Conservation (phyloP, 2,113 vertebrate genomes). For the Glaucomys volans region DNA sequence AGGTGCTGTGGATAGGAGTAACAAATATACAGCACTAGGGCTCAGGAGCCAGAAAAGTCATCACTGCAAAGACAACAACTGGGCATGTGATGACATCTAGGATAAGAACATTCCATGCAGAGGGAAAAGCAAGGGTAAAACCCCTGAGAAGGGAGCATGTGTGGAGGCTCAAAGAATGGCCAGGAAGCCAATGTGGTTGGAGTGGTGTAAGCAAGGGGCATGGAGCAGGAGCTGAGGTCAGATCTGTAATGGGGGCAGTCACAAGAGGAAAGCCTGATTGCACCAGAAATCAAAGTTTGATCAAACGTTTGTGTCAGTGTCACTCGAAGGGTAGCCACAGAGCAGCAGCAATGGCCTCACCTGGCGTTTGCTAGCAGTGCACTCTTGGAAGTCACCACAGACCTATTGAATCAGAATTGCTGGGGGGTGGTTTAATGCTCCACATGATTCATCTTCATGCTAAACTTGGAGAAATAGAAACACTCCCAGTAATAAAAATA, state of each 20-base stretch:
- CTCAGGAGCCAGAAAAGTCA: not conserved
- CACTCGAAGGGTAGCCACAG: not conserved
- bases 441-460: not conserved
- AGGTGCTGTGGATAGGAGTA: not conserved
- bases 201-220: not conserved
- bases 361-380: not conserved
- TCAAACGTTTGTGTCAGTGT: not conserved
- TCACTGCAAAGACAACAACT: not conserved
- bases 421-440: not conserved
- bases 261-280: rapidly evolving
- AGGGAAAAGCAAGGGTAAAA: not conserved
- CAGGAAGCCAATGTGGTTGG: not conserved
- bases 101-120: not conserved
- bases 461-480: slow-evolving; percentile 34
- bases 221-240: not conserved
- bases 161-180: not conserved
- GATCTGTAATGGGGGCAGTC: not conserved
- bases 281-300: not conserved
- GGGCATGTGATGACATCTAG: not conserved
- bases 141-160: not conserved
- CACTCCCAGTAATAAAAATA: not conserved
- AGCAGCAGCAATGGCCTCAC: not conserved
- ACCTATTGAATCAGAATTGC: not conserved
- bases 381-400: not conserved
- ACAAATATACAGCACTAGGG: not conserved